These are phyloP conservation scores for Ammodytes marinus DNA, from an alignment of 2,113 vertebrate genomes.

Conservation along the genomic window DNA sequence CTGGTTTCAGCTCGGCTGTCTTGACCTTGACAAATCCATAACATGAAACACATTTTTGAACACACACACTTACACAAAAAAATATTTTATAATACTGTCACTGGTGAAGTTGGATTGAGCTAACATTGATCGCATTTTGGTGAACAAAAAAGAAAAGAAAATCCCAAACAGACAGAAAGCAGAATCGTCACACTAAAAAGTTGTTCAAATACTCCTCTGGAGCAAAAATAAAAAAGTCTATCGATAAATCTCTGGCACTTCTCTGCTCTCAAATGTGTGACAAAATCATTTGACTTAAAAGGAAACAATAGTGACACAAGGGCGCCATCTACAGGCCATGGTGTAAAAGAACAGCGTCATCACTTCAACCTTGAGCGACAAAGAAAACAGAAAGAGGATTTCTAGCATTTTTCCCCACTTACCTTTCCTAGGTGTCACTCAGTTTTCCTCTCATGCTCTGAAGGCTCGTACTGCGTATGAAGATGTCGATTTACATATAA, in stretches of 20 bases:
- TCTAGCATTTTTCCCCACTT: background rate
- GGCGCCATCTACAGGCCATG: constrained; percentile 61
- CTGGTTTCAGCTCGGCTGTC: background rate
- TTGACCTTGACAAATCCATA: constrained; percentile 6
- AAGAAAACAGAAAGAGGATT: constrained; percentile 28
- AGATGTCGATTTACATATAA: background rate
- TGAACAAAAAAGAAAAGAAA: constrained; percentile 17
- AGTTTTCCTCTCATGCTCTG: constrained; percentile 9
- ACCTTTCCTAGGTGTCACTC: background rate
- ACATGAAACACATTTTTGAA: constrained; percentile 20
- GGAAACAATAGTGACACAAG: constrained; percentile 55
- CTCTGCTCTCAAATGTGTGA: constrained; percentile 43
- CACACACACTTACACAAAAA: constrained; percentile 28
- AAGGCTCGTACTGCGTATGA: background rate
- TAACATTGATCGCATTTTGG: background rate
- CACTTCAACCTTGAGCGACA: constrained; percentile 32
- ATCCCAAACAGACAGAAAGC: constrained; percentile 25
- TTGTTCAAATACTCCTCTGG: constrained; percentile 48
- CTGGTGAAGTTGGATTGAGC: constrained; percentile 20
- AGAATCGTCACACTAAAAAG: constrained; percentile 36
- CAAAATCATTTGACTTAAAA: constrained; percentile 32
- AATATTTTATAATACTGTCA: constrained; percentile 7
- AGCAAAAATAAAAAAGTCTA: constrained; percentile 38
- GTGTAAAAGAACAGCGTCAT: constrained; percentile 60
- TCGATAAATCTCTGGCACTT: constrained; percentile 52